Conservation (phyloP, 2,113 vertebrate genomes). For the Peucedramus taeniatus region DNA sequence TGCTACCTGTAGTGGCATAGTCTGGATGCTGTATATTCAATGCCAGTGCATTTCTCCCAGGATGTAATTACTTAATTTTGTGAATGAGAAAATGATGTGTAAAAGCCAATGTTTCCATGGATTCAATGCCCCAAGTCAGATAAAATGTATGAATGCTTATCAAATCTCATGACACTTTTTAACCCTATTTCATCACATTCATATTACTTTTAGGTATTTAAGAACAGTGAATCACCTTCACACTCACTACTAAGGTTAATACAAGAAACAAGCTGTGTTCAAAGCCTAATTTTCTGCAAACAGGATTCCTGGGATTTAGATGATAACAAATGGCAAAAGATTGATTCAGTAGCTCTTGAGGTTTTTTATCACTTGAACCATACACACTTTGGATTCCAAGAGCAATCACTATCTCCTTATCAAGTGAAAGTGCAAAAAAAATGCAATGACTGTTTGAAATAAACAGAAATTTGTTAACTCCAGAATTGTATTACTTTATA, state of each 20-base stretch:
- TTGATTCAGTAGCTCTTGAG: neutral
- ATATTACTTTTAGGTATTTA: neutral
- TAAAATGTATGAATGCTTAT: slow-evolving; percentile 13
- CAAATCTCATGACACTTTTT: neutral
- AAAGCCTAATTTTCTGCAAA: neutral
- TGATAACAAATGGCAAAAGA: neutral
- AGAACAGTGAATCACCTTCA: neutral
- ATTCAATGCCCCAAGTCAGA: slow-evolving; percentile 22
- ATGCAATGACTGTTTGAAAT: neutral
- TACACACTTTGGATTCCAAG: neutral
- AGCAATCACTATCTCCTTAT: neutral
- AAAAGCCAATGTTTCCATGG: slow-evolving; percentile 53
- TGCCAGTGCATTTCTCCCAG: slow-evolving; percentile 37
- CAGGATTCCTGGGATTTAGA: neutral
- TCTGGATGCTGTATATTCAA: slow-evolving; percentile 47
- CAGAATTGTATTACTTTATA: neutral
- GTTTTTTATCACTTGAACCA: neutral
- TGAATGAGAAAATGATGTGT: slow-evolving; percentile 69
- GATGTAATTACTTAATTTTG: slow-evolving; percentile 70
- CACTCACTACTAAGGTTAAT: neutral
- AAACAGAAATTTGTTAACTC: neutral
- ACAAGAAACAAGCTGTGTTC: neutral
- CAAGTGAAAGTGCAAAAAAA: neutral
- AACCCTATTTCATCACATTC: neutral
- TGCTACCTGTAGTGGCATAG: slow-evolving; percentile 79